Percentiles rank a stretch among this genome's conserved stretches.
Conservation (phyloP, 2,797 vertebrate species). For the Pantherophis vulpinus region DNA sequence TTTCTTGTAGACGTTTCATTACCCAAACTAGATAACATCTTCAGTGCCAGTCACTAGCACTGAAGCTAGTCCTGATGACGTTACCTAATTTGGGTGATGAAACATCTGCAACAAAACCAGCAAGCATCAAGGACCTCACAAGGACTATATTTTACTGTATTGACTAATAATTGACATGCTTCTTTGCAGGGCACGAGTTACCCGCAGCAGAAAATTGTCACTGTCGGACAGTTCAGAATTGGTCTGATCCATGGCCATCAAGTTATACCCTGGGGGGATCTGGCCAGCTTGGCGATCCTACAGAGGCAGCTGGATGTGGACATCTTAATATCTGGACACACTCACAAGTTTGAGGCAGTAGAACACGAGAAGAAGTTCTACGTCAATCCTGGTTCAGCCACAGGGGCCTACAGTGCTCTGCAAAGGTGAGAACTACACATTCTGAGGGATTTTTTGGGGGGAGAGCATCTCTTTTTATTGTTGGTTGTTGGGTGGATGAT, state of each 20-base stretch:
- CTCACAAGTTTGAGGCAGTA: conserved; percentile 90
- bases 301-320: conserved; percentile 92
- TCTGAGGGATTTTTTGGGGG: neutral
- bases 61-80: neutral
- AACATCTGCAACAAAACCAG: neutral
- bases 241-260: conserved; percentile 94
- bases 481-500: neutral
- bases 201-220: conserved; percentile 92
- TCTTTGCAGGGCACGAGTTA: conserved; percentile 83
- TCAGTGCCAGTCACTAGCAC: too few species aligned
- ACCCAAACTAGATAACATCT: too few species aligned
- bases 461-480: neutral
- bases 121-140: neutral
- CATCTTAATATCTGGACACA: conserved; percentile 93
- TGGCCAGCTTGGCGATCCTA: conserved; percentile 87
- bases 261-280: conserved; percentile 91
- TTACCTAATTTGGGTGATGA: neutral
- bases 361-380: conserved; percentile 94
- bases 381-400: conserved; percentile 91
- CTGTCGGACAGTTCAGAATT: conserved; percentile 89
- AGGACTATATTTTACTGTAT: too few species aligned
- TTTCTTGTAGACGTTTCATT: too few species aligned
- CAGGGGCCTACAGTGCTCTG: conserved; percentile 89
- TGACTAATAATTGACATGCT: neutral
- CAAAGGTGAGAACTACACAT: conserved; percentile 74